Percentiles rank a stretch among this genome's conserved stretches.
phyloP scores from a whole-genome alignment of 2,113 vertebrate species.

The Hemiscyllium ocellatum region DNA sequence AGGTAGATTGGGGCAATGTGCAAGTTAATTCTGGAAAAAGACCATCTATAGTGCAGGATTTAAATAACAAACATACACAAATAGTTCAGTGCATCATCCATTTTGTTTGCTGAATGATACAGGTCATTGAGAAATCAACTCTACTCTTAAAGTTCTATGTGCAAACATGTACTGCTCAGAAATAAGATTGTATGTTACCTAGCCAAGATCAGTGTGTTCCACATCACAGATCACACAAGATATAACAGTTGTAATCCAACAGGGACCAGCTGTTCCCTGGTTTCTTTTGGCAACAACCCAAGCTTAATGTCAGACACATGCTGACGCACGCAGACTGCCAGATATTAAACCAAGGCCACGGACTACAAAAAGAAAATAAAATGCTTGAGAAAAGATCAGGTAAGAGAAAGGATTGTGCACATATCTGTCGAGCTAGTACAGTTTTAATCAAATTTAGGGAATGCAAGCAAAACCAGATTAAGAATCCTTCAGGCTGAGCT shows the following conservation, averaged over 20 bases:
- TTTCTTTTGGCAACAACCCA: slow-evolving; percentile 20
- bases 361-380: neutral
- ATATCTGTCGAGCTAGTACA: neutral
- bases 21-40: neutral
- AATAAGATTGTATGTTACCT: neutral
- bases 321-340: neutral
- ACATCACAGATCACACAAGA: slow-evolving; percentile 29
- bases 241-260: neutral
- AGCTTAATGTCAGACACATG: slow-evolving; percentile 25
- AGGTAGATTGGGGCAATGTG: neutral
- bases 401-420: too few species aligned
- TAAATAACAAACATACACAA: neutral
- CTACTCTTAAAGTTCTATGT: too few species aligned
- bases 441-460: neutral
- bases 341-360: neutral
- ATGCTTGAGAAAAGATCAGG: neutral
- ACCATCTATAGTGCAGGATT: neutral
- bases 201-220: neutral
- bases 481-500: neutral
- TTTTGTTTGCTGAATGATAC: neutral
- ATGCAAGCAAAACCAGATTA: neutral
- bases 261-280: neutral
- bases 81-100: neutral
- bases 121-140: neutral
- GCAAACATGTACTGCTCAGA: neutral